Base-by-base conservation (phyloP, 1,140 invertebrate genomes). In the Zaprionus camerounensis region DNA sequence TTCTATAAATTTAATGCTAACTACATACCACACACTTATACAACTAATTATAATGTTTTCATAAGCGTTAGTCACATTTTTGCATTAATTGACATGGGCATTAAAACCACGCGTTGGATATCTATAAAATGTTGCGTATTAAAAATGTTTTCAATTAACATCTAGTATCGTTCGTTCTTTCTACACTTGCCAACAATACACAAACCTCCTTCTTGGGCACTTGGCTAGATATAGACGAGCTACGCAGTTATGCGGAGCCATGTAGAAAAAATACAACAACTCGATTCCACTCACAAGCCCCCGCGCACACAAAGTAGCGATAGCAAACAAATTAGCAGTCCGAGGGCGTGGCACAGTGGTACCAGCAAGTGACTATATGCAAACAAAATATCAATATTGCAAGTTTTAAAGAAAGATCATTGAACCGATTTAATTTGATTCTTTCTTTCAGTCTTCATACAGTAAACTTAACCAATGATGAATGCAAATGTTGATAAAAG, bases 141-240 rank as follows among this genome's bases (percentile, higher is more conserved):
- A 5, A 22, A 51, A 51, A 51, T 51, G 12, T 24, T 46, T 51
- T 51, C 46, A 24, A 24, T 51, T 13, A 51, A 51, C 46, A 51
- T 51, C 2, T 22, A 22, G 46, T 22, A 17, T 49, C 46, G 15
- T 6, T 17, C 6, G n/a, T 44, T n/a, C 6, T 6, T 7, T 41
- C 38, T 41, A 41, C 38, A 41, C 38, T 41, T n/a, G 38, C 15
- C 15, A 41, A 20, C 26, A 36, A 59, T 15, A 13, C 9, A 58
- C n/a, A 66, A 31, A 26, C 20, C 3, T 13, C 34, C 44, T 13
- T 28, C 53, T 57, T 67, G 15, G 36, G 57, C n/a, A 44, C 53
- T 57, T 57, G 12, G 12, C 65, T 58, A 31, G 55, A 49, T 59
- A 59, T 26, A 24, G 17, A 34, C 28, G 44, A 49, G 55, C 36